A percentile compares a stretch with the other conserved stretches of the same genome.
These are phyloP conservation scores for Dreissena polymorpha DNA, from an alignment of 1,140 invertebrate genomes.

Conservation along the genomic window DNA sequence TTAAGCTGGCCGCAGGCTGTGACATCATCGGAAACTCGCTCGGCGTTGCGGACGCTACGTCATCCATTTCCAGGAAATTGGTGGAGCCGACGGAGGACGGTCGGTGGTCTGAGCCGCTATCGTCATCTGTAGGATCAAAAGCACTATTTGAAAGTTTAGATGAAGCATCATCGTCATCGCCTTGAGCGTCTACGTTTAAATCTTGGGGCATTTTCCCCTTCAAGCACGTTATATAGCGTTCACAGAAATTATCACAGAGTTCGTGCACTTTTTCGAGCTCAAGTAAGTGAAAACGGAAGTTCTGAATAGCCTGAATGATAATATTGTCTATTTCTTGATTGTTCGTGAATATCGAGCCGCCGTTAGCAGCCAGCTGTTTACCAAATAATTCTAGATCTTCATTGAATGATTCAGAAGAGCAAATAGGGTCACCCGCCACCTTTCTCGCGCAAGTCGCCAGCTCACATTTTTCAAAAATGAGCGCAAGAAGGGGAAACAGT, in stretches of 20 bases:
- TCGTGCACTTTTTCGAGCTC: constrained; percentile 92
- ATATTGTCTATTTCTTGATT: constrained; percentile 54
- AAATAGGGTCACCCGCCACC: constrained; percentile 48
- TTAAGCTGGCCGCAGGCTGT: not conserved
- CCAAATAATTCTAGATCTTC: constrained; percentile 50
- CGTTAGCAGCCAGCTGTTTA: constrained; percentile 45
- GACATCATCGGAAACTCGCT: not conserved
- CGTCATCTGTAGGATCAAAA: constrained; percentile 55
- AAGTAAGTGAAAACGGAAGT: constrained; percentile 55
- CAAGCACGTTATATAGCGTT: constrained; percentile 98
- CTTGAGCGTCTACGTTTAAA: constrained; percentile 98
- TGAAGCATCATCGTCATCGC: constrained; percentile 80
- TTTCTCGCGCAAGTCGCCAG: constrained; percentile 93
- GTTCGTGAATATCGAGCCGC: constrained; percentile 49
- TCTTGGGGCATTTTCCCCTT: constrained; percentile 99
- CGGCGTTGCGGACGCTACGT: constrained; percentile 17
- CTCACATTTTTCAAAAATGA: constrained; percentile 99
- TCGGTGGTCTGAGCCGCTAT: constrained; percentile 50
- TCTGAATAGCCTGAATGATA: constrained; percentile 54
- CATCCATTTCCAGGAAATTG: constrained; percentile 26
- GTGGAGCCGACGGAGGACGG: constrained; percentile 38
- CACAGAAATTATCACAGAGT: constrained; percentile 99
- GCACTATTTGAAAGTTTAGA: constrained; percentile 55
- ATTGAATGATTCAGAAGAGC: constrained; percentile 51
- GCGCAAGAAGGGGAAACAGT: constrained; percentile 95